A percentile compares a stretch with the other conserved stretches of the same genome.
Conservation (phyloP, 2,113 vertebrate genomes). For the Silurus meridionalis region DNA sequence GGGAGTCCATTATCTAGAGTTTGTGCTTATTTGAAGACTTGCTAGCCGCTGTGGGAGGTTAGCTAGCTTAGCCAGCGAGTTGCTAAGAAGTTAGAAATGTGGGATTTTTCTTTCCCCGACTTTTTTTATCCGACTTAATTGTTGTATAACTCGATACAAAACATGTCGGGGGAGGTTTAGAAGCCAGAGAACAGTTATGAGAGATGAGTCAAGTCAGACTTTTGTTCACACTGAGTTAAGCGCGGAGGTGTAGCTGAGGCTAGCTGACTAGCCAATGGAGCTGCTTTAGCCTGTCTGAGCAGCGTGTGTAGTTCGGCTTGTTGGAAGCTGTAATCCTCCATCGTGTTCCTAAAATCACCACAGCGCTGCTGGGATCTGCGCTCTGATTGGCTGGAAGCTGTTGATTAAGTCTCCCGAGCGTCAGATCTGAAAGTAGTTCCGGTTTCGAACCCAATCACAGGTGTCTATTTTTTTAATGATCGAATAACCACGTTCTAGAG, state of each 20-base stretch:
- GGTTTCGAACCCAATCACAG: not conserved
- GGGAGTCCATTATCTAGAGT: not conserved
- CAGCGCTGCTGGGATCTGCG: not conserved
- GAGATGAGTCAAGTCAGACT: too few relatives aligned
- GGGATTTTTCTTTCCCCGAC: not conserved
- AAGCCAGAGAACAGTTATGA: too few relatives aligned
- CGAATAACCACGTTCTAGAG: too few relatives aligned
- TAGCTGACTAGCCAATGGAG: not conserved
- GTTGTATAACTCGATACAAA: not conserved
- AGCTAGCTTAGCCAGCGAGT: slow-evolving; percentile 21
- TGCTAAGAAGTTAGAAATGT: slow-evolving; percentile 37
- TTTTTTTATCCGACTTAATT: not conserved
- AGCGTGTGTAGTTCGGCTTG: not conserved
- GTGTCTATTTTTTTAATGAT: not conserved
- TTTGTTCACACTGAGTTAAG: too few relatives aligned
- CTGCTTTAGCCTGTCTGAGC: not conserved
- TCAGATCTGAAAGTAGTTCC: not conserved
- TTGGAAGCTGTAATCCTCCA: not conserved
- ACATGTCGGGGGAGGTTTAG: too few relatives aligned
- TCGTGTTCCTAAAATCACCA: not conserved
- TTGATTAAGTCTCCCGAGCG: not conserved
- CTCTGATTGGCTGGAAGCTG: not conserved
- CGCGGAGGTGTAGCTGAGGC: not conserved
- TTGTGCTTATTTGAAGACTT: slow-evolving; percentile 11
- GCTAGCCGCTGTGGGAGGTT: slow-evolving; percentile 2